Conservation (phyloP, 2,797 vertebrate species). For the Emydoidea blandingii region DNA sequence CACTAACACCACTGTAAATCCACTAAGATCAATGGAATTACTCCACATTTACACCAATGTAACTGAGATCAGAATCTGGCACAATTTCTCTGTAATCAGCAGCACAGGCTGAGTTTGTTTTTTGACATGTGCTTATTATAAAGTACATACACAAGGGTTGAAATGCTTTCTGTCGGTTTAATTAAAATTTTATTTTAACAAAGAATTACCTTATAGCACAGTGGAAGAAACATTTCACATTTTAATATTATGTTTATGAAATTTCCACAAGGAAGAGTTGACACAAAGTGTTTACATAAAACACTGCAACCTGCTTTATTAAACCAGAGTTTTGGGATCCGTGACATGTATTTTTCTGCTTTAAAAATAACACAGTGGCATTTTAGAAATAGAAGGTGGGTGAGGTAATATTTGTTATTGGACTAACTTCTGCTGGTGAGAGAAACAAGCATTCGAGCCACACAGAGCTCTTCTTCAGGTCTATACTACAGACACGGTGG, state of each 20-base stretch:
- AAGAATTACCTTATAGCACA: neutral
- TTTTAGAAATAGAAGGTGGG: neutral
- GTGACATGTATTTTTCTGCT: slow-evolving; percentile 12
- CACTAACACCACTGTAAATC: neutral
- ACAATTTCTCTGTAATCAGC: neutral
- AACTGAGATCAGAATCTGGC: neutral
- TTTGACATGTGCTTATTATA: neutral
- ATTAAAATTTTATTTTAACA: neutral
- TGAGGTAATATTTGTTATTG: neutral
- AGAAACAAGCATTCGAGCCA: neutral
- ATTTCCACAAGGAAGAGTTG: neutral
- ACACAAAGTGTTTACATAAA: slow-evolving; percentile 20
- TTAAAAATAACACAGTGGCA: slow-evolving; percentile 10
- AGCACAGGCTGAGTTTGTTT: neutral
- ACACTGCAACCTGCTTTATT: neutral
- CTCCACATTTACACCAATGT: neutral
- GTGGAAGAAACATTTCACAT: neutral
- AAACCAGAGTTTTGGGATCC: neutral
- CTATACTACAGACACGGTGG: neutral
- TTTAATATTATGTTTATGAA: neutral
- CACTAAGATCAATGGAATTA: neutral
- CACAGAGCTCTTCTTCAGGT: too few species aligned
- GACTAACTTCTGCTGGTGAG: neutral
- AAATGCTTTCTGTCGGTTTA: neutral
- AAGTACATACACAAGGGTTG: neutral